Evolutionary conservation across 2,888 invertebrate genomes (phyloP).

Genomic region (Hydraecia micacea): DNA sequence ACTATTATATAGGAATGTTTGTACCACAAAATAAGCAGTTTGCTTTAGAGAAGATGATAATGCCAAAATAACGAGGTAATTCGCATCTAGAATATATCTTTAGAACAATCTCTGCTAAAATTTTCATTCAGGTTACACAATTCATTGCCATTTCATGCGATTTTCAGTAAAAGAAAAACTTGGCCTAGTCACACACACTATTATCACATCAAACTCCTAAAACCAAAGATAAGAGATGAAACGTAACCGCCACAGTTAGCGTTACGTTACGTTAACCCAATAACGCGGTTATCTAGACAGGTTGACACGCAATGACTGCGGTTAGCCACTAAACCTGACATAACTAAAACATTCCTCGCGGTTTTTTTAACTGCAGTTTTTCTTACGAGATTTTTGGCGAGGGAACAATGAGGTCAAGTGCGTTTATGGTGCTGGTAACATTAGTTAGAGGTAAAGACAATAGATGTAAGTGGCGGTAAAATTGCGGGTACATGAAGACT

Average conservation of each 20-base stretch:
- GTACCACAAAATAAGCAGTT: neutral
- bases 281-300: constrained; percentile 50
- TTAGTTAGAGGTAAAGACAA: neutral
- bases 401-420: constrained; percentile 58
- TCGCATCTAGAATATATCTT: neutral
- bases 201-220: neutral
- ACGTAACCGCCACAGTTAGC: constrained; percentile 23
- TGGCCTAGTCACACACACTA: neutral
- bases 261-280: constrained; percentile 50
- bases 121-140: neutral
- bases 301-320: constrained; percentile 62
- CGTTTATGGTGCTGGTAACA: constrained; percentile 34
- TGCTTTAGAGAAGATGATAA: neutral
- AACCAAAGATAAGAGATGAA: constrained; percentile 22
- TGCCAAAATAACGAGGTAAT: neutral
- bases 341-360: constrained; percentile 57
- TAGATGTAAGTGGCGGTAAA: neutral
- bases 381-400: constrained; percentile 38
- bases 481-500: neutral
- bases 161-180: neutral
- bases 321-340: constrained; percentile 66
- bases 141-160: neutral
- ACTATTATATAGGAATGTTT: no score
- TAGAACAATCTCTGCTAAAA: neutral
- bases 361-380: constrained; percentile 45